A percentile compares a stretch with the other conserved stretches of the same genome.
Conservation (phyloP, 2,113 vertebrate species). For the Protomyctophum bolini region DNA sequence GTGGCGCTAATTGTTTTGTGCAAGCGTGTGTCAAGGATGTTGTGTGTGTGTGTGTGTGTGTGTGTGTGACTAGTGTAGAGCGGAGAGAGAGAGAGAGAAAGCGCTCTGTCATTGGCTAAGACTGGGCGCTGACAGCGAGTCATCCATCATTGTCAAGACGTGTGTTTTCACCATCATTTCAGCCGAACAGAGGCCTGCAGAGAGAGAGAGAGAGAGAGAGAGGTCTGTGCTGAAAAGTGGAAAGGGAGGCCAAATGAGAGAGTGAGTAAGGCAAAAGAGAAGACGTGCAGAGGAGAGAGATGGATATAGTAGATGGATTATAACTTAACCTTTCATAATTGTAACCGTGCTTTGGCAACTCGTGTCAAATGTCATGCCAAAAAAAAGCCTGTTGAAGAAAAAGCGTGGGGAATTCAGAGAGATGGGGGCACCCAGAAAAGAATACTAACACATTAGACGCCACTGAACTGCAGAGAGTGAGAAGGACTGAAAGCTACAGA, state of each 20-base stretch:
- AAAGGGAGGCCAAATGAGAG: neutral
- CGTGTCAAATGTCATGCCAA: too few relatives aligned
- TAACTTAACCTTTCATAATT: too few relatives aligned
- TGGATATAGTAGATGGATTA: too few relatives aligned
- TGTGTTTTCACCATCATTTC: constrained; percentile 40
- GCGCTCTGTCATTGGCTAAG: constrained; percentile 56
- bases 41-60: neutral
- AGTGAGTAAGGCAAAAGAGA: neutral
- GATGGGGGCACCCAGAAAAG: neutral
- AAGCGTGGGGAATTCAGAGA: neutral
- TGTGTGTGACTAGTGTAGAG: neutral
- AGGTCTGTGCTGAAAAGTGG: neutral
- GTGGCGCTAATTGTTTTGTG: constrained; percentile 53
- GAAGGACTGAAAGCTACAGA: too few relatives aligned
- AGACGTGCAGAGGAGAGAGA: neutral
- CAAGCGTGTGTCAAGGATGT: neutral
- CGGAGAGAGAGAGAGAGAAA: constrained; percentile 14
- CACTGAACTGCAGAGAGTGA: too few relatives aligned
- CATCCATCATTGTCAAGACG: constrained; percentile 64
- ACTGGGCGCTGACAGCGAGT: constrained; percentile 50
- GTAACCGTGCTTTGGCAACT: too few relatives aligned
- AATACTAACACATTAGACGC: too few relatives aligned
- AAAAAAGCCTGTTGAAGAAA: too few relatives aligned
- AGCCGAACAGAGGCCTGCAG: constrained; percentile 34
- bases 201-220: neutral